phyloP scores from a whole-genome alignment of 1,140 invertebrate species.

The Drosophila murphyi region DNA sequence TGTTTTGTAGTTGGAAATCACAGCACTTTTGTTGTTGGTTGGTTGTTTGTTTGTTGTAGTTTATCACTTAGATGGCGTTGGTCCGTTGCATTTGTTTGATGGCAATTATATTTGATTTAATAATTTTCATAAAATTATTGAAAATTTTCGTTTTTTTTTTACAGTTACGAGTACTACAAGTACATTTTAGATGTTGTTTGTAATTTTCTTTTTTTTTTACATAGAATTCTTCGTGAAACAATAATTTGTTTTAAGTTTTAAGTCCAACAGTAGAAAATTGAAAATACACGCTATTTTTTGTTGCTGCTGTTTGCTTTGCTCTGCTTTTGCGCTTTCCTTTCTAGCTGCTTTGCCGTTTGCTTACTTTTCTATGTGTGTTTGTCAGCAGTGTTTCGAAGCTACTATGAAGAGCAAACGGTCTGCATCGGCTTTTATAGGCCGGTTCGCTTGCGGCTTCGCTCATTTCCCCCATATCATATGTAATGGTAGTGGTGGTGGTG shows the following conservation, averaged over 20 bases:
- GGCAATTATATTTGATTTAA: conserved; percentile 67
- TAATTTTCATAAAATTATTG: conserved; percentile 62
- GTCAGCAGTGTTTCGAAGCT: conserved; percentile 82
- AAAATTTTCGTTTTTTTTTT: conserved; percentile 40
- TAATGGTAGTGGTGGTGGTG: conserved; percentile 6
- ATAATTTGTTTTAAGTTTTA: conserved; percentile 30
- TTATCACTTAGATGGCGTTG: conserved; percentile 84
- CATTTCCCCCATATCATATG: conserved; percentile 1
- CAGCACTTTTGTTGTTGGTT: conserved; percentile 79
- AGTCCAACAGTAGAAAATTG: conserved; percentile 68
- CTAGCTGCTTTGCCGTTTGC: conserved; percentile 48
- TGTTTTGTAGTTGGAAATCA: conserved; percentile 82
- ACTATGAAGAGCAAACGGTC: conserved; percentile 65
- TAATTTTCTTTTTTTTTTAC: conserved; percentile 30
- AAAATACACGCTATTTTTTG: conserved; percentile 63
- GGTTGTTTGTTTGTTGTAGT: conserved; percentile 63
- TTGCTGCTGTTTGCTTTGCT: conserved; percentile 42
- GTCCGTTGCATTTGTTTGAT: conserved; percentile 84
- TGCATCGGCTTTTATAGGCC: conserved; percentile 65
- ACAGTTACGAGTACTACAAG: conserved; percentile 42
- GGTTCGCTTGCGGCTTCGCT: conserved; percentile 15
- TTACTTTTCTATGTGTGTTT: conserved; percentile 53
- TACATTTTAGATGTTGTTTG: conserved; percentile 45
- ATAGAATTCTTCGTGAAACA: conserved; percentile 83
- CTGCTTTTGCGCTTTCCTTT: conserved; percentile 40